These are phyloP conservation scores for Emmelina monodactyla DNA, from an alignment of 2,888 invertebrate species.

Conservation along the genomic window DNA sequence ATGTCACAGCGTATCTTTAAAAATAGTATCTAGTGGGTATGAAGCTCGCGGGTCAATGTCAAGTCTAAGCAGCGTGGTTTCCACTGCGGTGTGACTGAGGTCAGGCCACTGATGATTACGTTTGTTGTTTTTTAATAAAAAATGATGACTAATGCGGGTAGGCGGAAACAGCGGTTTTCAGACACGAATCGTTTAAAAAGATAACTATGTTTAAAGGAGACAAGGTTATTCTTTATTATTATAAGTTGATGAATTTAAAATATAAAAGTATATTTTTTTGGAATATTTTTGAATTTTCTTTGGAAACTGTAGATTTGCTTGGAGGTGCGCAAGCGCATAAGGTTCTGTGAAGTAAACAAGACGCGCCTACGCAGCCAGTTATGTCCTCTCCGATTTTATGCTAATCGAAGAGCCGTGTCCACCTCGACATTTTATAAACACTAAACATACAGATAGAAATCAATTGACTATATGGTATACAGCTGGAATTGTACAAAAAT, in stretches of 20 bases:
- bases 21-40: constrained; percentile 16
- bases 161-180: constrained; percentile 36
- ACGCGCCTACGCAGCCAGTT: constrained; percentile 49
- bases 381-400: constrained; percentile 46
- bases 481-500: no score
- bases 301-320: constrained; percentile 14
- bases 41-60: constrained; percentile 44
- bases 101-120: constrained; percentile 54
- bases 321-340: no score
- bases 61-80: constrained; percentile 39
- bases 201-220: constrained; percentile 24
- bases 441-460: no score
- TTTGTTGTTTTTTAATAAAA: no score
- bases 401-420: constrained; percentile 65
- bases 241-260: no score
- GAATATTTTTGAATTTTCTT: no score
- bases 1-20: no score
- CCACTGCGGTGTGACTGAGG: constrained; percentile 44
- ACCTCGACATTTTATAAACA: constrained; percentile 31
- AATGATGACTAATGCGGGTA: constrained; percentile 28
- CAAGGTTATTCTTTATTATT: no score
- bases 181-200: constrained; percentile 29
- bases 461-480: no score
- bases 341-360: no score
- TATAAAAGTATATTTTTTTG: no score